Conservation (phyloP, 2,113 vertebrate species). For the Chelonoidis abingdonii region DNA sequence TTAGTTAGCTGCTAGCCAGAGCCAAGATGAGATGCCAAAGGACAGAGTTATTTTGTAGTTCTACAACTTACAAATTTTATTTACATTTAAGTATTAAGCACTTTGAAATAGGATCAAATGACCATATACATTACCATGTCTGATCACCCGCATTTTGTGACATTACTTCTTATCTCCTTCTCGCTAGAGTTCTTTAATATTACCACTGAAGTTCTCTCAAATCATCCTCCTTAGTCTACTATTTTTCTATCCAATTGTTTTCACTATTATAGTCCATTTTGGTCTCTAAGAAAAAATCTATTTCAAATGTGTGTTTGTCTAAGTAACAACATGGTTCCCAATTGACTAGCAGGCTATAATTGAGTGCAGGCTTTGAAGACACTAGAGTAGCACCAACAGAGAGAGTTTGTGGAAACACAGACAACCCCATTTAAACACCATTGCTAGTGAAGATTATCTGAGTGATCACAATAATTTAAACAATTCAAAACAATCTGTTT, state of each 20-base stretch:
- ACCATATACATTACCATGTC: too few species aligned
- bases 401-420: neutral
- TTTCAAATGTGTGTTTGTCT: neutral
- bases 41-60: too few species aligned
- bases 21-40: too few species aligned
- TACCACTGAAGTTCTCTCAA: neutral
- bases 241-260: neutral
- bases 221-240: too few species aligned
- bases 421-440: neutral
- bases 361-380: neutral
- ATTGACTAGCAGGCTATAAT: fast-evolving
- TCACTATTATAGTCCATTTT: neutral
- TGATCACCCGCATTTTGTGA: neutral
- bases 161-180: neutral
- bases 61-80: too few species aligned
- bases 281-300: neutral
- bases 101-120: too few species aligned
- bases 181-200: neutral
- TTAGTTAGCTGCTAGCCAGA: too few species aligned
- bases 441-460: neutral
- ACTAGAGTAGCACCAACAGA: neutral
- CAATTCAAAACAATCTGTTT: neutral
- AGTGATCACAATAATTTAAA: neutral
- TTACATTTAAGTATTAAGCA: too few species aligned
- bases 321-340: neutral